phyloP scores from a whole-genome alignment of 2,113 vertebrate species.

The Neodontobutis hainanensis region DNA sequence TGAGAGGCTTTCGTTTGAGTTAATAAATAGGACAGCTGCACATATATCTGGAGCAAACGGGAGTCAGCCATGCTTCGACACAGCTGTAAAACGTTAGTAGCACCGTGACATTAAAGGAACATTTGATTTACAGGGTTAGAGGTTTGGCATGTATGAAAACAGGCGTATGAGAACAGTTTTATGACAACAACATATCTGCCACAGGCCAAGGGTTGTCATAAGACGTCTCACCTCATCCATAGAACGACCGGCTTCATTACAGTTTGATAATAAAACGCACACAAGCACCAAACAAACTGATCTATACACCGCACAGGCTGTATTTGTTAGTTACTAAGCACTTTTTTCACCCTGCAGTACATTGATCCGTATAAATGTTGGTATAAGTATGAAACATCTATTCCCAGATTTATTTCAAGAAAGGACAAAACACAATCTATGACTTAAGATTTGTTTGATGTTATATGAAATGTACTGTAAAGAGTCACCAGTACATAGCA shows the following conservation, averaged over 20 bases:
- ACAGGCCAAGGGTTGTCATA: background rate
- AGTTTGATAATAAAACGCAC: background rate
- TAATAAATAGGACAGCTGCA: constrained; percentile 2
- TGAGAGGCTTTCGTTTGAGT: constrained; percentile 7
- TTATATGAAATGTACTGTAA: too few relatives aligned
- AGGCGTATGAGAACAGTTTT: constrained; percentile 19
- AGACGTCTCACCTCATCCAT: background rate
- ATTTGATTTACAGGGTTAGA: constrained; percentile 27
- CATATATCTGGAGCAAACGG: constrained; percentile 14
- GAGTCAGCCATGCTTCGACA: constrained; percentile 13
- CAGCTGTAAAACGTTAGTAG: constrained; percentile 41
- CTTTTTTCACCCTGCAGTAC: too few relatives aligned
- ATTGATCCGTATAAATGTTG: too few relatives aligned
- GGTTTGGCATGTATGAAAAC: constrained; percentile 17
- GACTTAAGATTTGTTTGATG: too few relatives aligned
- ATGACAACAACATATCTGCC: background rate
- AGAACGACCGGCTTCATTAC: background rate
- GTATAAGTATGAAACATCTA: too few relatives aligned
- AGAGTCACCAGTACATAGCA: too few relatives aligned
- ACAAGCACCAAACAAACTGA: background rate
- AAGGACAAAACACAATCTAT: too few relatives aligned
- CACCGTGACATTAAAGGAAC: constrained; percentile 31
- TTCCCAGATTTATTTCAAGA: too few relatives aligned
- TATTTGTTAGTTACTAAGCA: background rate
- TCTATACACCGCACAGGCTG: background rate